Percentiles rank a stretch among this genome's conserved stretches.
These are phyloP conservation scores for Drosophila paranaensis DNA, from an alignment of 2,888 invertebrate genomes.

Conservation along the genomic window DNA sequence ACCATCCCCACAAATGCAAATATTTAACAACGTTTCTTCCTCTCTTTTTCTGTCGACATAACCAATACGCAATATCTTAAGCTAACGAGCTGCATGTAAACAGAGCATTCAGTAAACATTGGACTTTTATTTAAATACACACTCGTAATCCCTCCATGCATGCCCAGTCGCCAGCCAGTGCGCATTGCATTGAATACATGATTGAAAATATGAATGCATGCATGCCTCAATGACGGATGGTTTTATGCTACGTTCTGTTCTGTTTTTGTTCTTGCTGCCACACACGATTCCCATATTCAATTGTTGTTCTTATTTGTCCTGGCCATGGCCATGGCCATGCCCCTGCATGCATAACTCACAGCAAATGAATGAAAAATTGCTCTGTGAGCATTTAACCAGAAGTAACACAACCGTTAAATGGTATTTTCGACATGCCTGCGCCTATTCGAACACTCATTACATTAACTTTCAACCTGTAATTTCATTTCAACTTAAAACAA, in stretches of 20 bases:
- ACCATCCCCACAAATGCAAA: conserved; percentile 57
- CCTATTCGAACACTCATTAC: not conserved
- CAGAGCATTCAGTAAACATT: conserved; percentile 63
- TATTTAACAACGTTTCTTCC: conserved; percentile 61
- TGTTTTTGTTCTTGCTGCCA: conserved; percentile 50
- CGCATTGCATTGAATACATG: conserved; percentile 71
- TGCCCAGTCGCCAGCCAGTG: conserved; percentile 37
- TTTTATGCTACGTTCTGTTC: conserved; percentile 36
- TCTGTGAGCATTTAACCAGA: conserved; percentile 12
- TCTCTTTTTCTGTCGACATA: conserved; percentile 21
- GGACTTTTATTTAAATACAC: conserved; percentile 70
- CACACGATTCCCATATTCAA: conserved; percentile 60
- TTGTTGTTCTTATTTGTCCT: conserved; percentile 58
- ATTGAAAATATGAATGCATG: conserved; percentile 72
- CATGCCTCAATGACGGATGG: conserved; percentile 65
- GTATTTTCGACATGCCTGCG: not conserved
- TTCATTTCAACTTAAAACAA: not conserved
- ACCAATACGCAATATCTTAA: conserved; percentile 61
- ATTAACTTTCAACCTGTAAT: not conserved
- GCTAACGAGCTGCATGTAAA: conserved; percentile 52
- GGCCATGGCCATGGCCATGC: conserved; percentile 64
- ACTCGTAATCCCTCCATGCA: conserved; percentile 18
- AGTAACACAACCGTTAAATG: not conserved
- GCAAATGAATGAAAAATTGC: conserved; percentile 49
- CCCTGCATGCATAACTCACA: conserved; percentile 71